Evolutionary conservation across 2,888 invertebrate genomes (phyloP), one percentile per base, ranked within the genome.

Genomic region (Ischnura elegans): DNA sequence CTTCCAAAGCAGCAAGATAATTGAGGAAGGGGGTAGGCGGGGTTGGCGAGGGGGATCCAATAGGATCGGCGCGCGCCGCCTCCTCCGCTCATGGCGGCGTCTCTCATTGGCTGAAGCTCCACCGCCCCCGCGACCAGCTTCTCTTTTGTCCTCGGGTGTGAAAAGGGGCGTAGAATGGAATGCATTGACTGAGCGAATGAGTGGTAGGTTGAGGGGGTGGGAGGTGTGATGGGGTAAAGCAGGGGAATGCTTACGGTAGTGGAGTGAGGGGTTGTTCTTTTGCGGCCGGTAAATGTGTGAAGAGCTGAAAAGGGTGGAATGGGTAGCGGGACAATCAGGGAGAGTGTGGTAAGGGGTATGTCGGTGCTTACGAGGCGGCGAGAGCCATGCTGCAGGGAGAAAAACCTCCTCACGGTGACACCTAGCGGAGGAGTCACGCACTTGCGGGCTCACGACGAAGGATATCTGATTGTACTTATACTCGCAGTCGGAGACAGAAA

Each of bases 371-470:
- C 36, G 46, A 16, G n/a, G 25, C 8, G 8, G 86, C 25, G 45
- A 45, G 86, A n/a, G 5, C 6, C 8, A 86, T 42, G 46, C 8
- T 6, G 90, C 21, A 21, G 45, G 90, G 90, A 51, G 90, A 51
- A 61, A 90, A 61, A 90, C 43, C 61, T 90, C 90, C 90, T 43
- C 3, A n/a, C 21, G 45, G 90, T 90, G 90, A 90, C 90, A 90
- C 90, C 90, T 90, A 90, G 90, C 90, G 90, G 90, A 90, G 43
- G 36, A 66, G 43, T 36, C 36, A 61, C 90, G 16, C 90, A 90
- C 90, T 90, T 90, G 55, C 61, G 25, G 36, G 43, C 42, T n/a
- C 19, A 10, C 61, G n/a, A n/a, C n/a, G n/a, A n/a, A n/a, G n/a
- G n/a, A n/a, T n/a, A n/a, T n/a, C n/a, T n/a, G n/a, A n/a, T n/a